Base-by-base conservation (phyloP, 2,888 invertebrate genomes). In the Polyommatus icarus region DNA sequence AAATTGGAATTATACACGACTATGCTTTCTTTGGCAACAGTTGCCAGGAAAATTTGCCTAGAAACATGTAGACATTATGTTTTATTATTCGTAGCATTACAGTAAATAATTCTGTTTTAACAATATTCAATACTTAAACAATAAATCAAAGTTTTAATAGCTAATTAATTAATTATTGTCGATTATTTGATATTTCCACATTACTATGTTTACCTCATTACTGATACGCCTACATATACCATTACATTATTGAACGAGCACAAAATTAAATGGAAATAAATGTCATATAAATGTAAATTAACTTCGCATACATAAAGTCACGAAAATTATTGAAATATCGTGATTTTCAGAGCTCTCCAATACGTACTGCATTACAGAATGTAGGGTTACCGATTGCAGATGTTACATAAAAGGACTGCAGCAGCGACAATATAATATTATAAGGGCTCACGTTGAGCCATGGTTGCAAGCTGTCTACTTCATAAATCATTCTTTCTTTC, bases 281-380 rank as follows among this genome's bases (percentile, higher is more conserved):
- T 67, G 67, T 32, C 67, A 67, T 67, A 32, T 67, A 67, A 29
- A 67, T 67, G 67, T 67, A 67, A 67, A 67, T 67, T 67, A 67
- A 61, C 67, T 67, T 29, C 67, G 67, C 67, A 29, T 67, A 67
- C 67, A 67, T 29, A 61, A 61, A 61, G 61, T 61, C 29, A 67
- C 67, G 67, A 67, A 67, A 67, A 67, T 67, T 67, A 32, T 67
- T 32, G 67, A 67, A 67, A 67, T 67, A 67, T 67, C 15, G 67
- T 15, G 29, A 32, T 67, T 67, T 67, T 29, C 29, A 6, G 67
- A 67, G 29, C 61, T 24, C 12, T 15, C 29, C 29, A 15, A 67
- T 67, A 7, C 67, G 67, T 15, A 20, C 29, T 67, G 67, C 29
- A 67, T 67, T 18, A 67, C 67, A 67, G 29, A 24, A 24, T 20